Evolutionary conservation across 2,888 invertebrate genomes (phyloP), one percentile per base, ranked within the genome.

Genomic region (Sarcophaga carnaria): DNA sequence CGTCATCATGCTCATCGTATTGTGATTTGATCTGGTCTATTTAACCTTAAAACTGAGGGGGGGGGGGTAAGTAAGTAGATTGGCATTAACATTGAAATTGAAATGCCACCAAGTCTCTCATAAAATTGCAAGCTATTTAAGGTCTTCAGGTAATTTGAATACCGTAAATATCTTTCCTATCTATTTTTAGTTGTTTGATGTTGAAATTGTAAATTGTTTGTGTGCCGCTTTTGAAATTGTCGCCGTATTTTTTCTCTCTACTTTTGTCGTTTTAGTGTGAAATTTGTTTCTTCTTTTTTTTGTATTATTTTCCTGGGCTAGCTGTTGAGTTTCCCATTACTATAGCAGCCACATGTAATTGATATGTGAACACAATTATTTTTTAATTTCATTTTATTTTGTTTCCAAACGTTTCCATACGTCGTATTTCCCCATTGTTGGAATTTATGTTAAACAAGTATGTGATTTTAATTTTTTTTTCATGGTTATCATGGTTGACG

Each of bases 71-170:
- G n/a, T 59, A 79, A 70, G 49, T 54, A 69, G 25, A 69, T 70
- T 78, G 79, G 62, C 86, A 74, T 69, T 81, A 85, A 78, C 85
- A 85, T 85, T 85, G 86, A 82, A 86, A 79, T 71, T 2, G 4
- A 17, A 54, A 17, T 14, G 17, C 12, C 12, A 17, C 4, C 0
- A 62, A 74, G 10, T 67, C 20, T 20, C 59, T 76, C 59, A 76
- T 59, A 76, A 83, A 62, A 74, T 79, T 75, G 63, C 20, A 83
- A 79, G 64, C 14, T 75, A 79, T 75, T 79, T 75, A 75, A 83
- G 83, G 83, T 83, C 83, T 83, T 79, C 74, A 49, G 69, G 83
- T 83, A 83, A 83, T 83, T 83, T 83, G 83, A 83, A 63, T 79
- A 75, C 69, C 25, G n/a, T 79, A 22, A 45, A 83, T 74, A 17